Evolutionary conservation across 92 coral and sea anemone genomes (phyloP), one percentile per base, ranked within the genome.

Genomic region (Paragorgia papillata): DNA sequence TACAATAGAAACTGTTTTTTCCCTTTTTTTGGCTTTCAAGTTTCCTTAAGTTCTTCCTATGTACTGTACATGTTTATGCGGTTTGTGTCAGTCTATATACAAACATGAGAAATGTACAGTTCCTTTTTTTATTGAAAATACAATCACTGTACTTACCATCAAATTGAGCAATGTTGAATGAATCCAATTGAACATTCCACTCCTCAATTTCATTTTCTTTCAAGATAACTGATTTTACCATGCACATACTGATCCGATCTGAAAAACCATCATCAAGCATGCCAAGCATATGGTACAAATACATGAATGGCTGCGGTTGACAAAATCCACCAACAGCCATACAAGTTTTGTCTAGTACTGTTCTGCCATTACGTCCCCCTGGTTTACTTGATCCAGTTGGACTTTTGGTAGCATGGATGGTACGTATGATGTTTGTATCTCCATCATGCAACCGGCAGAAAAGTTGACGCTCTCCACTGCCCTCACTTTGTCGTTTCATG

Each of bases 371-470:
- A 20, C 19, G 20, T 10, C 14, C 20, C 7, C 28, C 20, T 18
- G 20, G 32, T 32, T n/a, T n/a, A n/a, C n/a, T n/a, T n/a, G n/a
- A n/a, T n/a, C n/a, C n/a, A n/a, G n/a, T 32, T 25, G 66, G 66
- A 60, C 66, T 60, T 22, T 60, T 60, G 17, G 27, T 60, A 32
- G 33, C 35, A 30, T 60, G 33, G 66, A 60, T 32, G 28, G 66
- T 26, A 8, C 35, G 10, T 26, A 60, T 60, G 10, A 60, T 20
- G 13, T 27, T 32, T 8, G 66, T 26, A 13, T 27, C 33, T 18
- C 66, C 66, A 70, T 70, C 61, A 29, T 70, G 60, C 33, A 70
- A 37, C 33, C 60, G 66, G 31, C 78, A 70, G 37, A 70, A 70
- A 13, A 70, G 65, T 51, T 70, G 78, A 4, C 78, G 30, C 43